Conservation (phyloP, 1,140 invertebrate genomes). For the Caerostris extrusa region DNA sequence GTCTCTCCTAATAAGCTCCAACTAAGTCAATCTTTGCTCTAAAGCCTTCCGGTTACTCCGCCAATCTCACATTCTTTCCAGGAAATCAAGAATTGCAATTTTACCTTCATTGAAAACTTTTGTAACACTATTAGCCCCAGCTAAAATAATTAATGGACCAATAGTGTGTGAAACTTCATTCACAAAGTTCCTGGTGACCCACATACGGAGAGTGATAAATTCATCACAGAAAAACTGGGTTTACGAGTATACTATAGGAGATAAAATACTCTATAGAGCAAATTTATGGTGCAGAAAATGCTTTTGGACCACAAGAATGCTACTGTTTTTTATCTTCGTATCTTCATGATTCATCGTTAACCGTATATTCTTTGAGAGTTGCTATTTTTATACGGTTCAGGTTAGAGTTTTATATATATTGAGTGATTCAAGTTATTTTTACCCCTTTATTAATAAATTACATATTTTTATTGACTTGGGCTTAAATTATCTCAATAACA, state of each 20-base stretch:
- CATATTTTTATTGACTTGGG: too few relatives aligned
- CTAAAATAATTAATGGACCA: not conserved
- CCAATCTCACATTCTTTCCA: not conserved
- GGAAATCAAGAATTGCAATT: too few relatives aligned
- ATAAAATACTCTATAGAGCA: slow-evolving; percentile 18
- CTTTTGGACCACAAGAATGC: not conserved
- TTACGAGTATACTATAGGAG: slow-evolving; percentile 23
- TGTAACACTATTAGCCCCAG: not conserved
- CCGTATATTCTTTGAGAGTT: not conserved
- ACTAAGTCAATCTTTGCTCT: too few relatives aligned
- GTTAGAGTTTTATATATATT: not conserved
- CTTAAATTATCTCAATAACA: too few relatives aligned
- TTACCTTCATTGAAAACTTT: not conserved
- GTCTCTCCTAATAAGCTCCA: too few relatives aligned
- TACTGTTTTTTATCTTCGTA: not conserved
- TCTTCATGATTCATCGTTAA: not conserved
- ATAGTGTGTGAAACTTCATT: slow-evolving; percentile 32
- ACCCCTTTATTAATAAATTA: too few relatives aligned
- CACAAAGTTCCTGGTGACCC: not conserved
- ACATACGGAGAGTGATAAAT: not conserved
- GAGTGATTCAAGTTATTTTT: too few relatives aligned
- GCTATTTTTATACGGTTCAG: not conserved
- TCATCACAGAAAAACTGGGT: slow-evolving; percentile 36
- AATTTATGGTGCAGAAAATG: slow-evolving; percentile 15
- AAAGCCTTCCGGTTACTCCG: too few relatives aligned